Base-by-base conservation (phyloP, 1,140 invertebrate genomes). In the Cydia splendana region DNA sequence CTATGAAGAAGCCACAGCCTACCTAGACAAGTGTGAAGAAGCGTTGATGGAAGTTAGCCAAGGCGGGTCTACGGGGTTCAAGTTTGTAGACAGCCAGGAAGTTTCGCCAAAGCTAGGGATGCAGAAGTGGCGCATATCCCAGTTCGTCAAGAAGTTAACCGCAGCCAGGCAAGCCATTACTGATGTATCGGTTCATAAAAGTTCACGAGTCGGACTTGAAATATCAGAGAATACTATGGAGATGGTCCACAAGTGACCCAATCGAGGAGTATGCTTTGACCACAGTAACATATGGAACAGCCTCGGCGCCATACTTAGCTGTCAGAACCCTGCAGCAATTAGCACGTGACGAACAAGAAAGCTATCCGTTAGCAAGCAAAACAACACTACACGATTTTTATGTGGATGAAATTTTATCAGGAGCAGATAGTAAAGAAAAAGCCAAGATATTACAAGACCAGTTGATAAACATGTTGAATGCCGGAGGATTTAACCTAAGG, bases 231-330 rank as follows among this genome's bases (percentile, higher is more conserved):
- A 78, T 74, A 34, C 38, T 76, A 24, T 77, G 65, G 53, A 42
- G 51, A 28, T 48, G 65, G 65, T 28, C 10, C 28, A 65, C 76
- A 57, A 77, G 42, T 15, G 0, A 53, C 34, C 38, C 38, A 10
- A 20, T 76, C 38, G 15, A 79, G 62, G 24, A 67, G 51, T 74
- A 30, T 42, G 57, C n/a, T n/a, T n/a, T n/a, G n/a, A n/a, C n/a
- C n/a, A n/a, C n/a, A n/a, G n/a, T n/a, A n/a, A n/a, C n/a, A 84
- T 92, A 87, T 79, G 88, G 88, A 1, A 81, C 77, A 53, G 48
- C 80, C 2, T 78, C 78, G 9, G 83, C 84, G 9, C 78, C 87
- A 0, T 92, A 42, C 9, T 77, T 87, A 57, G 88, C 88, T 0
- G 82, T 78, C 5, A 74, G 83, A 24, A 79, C 71, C n/a, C 73